phyloP scores from a whole-genome alignment of 2,797 vertebrate species.

The Protosalanx chinensis region DNA sequence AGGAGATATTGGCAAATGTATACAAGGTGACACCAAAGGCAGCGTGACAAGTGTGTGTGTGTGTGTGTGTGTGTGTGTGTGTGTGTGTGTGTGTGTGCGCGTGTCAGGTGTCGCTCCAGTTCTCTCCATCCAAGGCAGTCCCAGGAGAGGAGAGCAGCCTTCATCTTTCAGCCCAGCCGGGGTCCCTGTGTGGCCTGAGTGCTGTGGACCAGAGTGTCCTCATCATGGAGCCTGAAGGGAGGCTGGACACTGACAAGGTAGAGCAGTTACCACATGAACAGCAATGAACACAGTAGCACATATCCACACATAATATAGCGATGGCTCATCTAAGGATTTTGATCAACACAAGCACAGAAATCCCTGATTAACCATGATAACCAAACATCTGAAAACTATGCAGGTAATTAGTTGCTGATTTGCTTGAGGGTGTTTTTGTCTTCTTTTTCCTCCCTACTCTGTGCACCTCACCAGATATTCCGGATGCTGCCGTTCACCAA shows the following conservation, averaged over 20 bases:
- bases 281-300: background rate
- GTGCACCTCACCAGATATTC: constrained; percentile 51
- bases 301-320: background rate
- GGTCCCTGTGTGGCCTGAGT: constrained; percentile 80
- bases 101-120: constrained; percentile 75
- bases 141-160: constrained; percentile 71
- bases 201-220: constrained; percentile 82
- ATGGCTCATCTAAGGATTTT: too few relatives aligned
- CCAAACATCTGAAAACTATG: too few relatives aligned
- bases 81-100: constrained; percentile 8
- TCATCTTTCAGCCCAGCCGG: constrained; percentile 59
- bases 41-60: background rate
- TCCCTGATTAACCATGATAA: too few relatives aligned
- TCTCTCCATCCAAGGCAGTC: constrained; percentile 61
- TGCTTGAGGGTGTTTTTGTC: background rate
- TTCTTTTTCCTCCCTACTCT: background rate
- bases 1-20: too few relatives aligned
- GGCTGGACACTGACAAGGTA: constrained; percentile 71
- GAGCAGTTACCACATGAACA: background rate
- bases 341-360: too few relatives aligned
- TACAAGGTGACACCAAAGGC: too few relatives aligned
- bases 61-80: constrained; percentile 19
- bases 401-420: background rate
- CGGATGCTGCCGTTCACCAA: constrained; percentile 38
- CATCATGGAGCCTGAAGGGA: constrained; percentile 69